Conservation (phyloP, 2,797 vertebrate genomes). For the Zenarchopterus dispar region DNA sequence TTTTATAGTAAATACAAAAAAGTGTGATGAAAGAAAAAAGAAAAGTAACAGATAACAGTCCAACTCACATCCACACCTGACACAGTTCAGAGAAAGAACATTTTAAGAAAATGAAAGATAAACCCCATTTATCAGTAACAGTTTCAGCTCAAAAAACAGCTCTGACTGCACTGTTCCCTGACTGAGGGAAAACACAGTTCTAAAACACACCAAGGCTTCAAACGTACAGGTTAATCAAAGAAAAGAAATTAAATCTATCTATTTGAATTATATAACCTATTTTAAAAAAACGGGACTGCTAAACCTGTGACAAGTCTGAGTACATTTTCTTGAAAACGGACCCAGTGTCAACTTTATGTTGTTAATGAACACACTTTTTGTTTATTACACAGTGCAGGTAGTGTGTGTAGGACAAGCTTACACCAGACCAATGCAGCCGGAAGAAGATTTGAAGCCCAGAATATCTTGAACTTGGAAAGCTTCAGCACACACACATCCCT, state of each 20-base stretch:
- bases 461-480: constrained; percentile 42
- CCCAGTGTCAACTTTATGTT: background rate
- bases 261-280: too few relatives aligned
- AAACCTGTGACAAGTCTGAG: too few relatives aligned
- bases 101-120: constrained; percentile 17
- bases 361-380: background rate
- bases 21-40: background rate
- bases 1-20: background rate
- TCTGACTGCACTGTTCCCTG: too few relatives aligned
- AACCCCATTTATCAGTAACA: background rate
- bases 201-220: too few relatives aligned
- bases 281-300: too few relatives aligned
- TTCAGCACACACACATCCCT: constrained; percentile 6
- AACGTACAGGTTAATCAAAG: too few relatives aligned
- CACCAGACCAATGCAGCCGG: background rate
- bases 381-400: background rate
- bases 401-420: constrained; percentile 1
- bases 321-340: too few relatives aligned
- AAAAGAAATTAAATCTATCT: too few relatives aligned
- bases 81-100: constrained; percentile 3
- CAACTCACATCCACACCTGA: background rate
- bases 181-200: too few relatives aligned
- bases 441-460: constrained; percentile 27
- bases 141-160: background rate
- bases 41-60: background rate